Base-by-base conservation (phyloP, 2,113 vertebrate genomes). In the Henicopernis longicauda region DNA sequence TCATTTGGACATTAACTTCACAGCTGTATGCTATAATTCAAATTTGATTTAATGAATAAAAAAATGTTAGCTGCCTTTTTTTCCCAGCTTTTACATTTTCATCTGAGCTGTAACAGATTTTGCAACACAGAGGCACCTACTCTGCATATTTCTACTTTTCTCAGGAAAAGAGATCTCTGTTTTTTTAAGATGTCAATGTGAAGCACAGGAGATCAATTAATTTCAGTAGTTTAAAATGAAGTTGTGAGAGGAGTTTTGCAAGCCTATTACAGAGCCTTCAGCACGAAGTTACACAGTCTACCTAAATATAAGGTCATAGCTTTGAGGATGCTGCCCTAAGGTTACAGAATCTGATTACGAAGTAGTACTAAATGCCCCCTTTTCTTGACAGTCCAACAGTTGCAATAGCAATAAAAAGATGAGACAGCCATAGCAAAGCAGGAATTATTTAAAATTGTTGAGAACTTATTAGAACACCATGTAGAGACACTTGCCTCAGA, bases 61-160 rank as follows among this genome's bases (percentile, higher is more conserved):
- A 59, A 65, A 92, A 16, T 16, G 0, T 9, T 20, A 42, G 13
- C 7, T 73, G 19, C 0, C 0, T 26, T 26, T 47, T 66, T 52
- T 13, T 0, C 0, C 3, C 29, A 55, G 3, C 3, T 70, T 82
- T 83, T 70, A 54, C 1, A 5, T 77, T 90, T 92, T 86, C 20
- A 12, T 25, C 31, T 70, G 63, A 81, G 11, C 25, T 63, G 16
- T 65, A 66, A 42, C 11, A 45, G 5, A 1, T 55, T 94, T 89
- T 58, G 26, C 18, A 86, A 44, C 11, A 40, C 22, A 61, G 52
- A 66, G 14, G 11, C 22, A 59, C 2, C 34, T 79, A 52, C 7
- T 45, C 57, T 20, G 1, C 18, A 13, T 77, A 52, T 72, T 72
- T 86, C 14, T 44, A 32, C 25, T 81, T 82, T 74, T 54, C 31